phyloP scores from a whole-genome alignment of 2,888 invertebrate species.

The Autographa pulchrina region DNA sequence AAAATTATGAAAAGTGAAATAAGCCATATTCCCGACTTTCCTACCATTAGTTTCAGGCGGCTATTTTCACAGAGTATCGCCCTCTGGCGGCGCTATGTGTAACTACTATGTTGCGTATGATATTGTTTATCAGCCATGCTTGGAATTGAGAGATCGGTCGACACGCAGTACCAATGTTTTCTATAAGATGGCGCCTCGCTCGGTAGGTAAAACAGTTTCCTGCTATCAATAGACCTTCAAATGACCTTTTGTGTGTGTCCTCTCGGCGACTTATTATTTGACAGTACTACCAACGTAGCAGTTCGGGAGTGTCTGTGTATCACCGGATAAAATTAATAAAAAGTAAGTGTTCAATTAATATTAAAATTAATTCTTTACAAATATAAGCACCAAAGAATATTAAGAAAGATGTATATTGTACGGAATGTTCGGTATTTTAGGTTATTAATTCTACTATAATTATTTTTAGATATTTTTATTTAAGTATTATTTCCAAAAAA shows the following conservation, averaged over 20 bases:
- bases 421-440: slow-evolving; percentile 36
- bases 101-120: slow-evolving; percentile 9
- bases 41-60: background rate
- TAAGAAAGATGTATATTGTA: slow-evolving; percentile 33
- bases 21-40: too few species aligned
- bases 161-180: background rate
- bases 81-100: slow-evolving; percentile 15
- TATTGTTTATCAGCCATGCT: background rate
- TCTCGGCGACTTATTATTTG: slow-evolving; percentile 76
- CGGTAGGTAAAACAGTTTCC: slow-evolving; percentile 44
- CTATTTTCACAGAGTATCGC: slow-evolving; percentile 12
- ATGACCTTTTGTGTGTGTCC: slow-evolving; percentile 85
- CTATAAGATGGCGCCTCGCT: slow-evolving; percentile 45
- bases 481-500: background rate
- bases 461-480: slow-evolving; percentile 10
- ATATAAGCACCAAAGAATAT: slow-evolving; percentile 36
- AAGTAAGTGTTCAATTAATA: slow-evolving; percentile 66
- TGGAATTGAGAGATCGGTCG: background rate
- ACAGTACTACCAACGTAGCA: slow-evolving; percentile 79
- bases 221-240: slow-evolving; percentile 85
- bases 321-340: slow-evolving; percentile 61
- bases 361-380: slow-evolving; percentile 24
- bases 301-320: slow-evolving; percentile 82
- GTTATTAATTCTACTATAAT: slow-evolving; percentile 20
- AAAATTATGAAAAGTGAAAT: background rate